Conservation (phyloP, 1,140 invertebrate genomes). For the Brachionus asplanchnoidis region DNA sequence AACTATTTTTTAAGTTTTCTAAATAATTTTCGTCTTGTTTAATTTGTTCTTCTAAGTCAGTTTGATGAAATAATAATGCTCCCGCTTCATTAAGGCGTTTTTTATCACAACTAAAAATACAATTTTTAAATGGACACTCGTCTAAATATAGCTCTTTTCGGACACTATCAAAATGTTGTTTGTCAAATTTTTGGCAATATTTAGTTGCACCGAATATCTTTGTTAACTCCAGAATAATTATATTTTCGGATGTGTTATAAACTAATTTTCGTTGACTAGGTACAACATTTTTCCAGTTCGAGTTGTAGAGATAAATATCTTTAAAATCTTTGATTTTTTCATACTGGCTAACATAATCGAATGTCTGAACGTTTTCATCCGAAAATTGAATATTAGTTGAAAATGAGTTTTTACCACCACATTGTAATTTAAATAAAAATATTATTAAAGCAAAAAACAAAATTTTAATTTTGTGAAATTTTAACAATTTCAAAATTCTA, state of each 20-base stretch:
- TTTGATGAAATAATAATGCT: background rate
- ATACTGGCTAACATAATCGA: background rate
- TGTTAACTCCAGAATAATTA: background rate
- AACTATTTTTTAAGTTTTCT: background rate
- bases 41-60: background rate
- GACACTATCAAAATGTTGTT: background rate
- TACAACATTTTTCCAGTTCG: background rate
- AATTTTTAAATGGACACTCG: conserved; percentile 32
- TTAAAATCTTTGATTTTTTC: background rate
- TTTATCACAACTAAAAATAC: conserved; percentile 7
- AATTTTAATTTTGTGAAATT: background rate
- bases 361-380: background rate
- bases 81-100: background rate
- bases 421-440: background rate
- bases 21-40: background rate
- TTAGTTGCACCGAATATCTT: background rate
- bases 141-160: background rate
- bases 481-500: background rate
- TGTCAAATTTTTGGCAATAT: background rate
- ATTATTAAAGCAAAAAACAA: background rate
- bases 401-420: background rate
- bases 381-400: background rate
- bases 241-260: background rate
- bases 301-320: background rate
- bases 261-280: background rate